phyloP scores from a whole-genome alignment of 2,113 vertebrate genomes.

The Sturnira hondurensis region DNA sequence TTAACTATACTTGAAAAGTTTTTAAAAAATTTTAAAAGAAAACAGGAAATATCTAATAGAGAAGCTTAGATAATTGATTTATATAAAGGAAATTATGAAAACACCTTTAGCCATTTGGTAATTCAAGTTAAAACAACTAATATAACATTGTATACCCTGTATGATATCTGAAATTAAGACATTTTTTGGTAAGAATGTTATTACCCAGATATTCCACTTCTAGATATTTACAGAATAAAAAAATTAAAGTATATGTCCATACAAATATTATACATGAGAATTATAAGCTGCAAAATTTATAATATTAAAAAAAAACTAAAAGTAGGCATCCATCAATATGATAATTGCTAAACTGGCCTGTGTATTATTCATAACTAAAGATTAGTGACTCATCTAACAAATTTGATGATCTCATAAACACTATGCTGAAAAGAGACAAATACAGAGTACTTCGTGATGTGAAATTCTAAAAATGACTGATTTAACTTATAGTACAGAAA shows the following conservation, averaged over 20 bases:
- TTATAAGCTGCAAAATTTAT: not conserved
- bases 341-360: not conserved
- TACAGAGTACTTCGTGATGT: not conserved
- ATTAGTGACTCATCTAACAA: not conserved
- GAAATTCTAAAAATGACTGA: not conserved
- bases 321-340: not conserved
- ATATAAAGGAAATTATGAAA: not conserved
- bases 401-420: not conserved
- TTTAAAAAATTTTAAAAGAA: not conserved
- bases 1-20: too few species aligned
- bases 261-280: not conserved
- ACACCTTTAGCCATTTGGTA: not conserved
- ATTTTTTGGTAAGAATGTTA: not conserved
- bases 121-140: not conserved
- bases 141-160: not conserved
- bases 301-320: not conserved
- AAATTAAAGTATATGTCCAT: not conserved
- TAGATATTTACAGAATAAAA: not conserved
- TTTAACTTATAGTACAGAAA: not conserved
- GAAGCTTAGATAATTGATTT: not conserved
- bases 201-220: not conserved
- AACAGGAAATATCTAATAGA: not conserved
- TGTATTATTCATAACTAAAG: not conserved
- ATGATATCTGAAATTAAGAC: not conserved
- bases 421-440: not conserved